Base-by-base conservation (phyloP, 1,140 invertebrate species). In the Apis mellifera region DNA sequence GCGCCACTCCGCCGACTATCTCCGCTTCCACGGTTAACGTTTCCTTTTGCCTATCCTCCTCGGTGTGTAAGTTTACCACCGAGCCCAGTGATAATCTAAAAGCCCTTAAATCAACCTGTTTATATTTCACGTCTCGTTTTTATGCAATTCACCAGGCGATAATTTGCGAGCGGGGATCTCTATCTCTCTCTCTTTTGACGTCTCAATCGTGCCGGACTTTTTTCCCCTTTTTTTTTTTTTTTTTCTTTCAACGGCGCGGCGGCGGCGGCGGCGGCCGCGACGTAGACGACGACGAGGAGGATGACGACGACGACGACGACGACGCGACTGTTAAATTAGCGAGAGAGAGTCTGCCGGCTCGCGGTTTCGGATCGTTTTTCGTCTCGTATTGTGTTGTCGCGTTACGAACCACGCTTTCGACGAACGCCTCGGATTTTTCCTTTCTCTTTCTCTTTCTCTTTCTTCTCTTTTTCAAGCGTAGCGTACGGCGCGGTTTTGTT, bases 81-180 rank as follows among this genome's bases (percentile, higher is more conserved):
- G 32, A 42, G 71, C 32, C 9, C 15, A 54, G 55, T 62, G 71
- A 74, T 74, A 74, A 60, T 73, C 90, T 89, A 83, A 83, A 83
- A 83, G 84, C 89, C 83, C 89, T 93, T 92, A 90, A 92, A 92
- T 93, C 90, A 90, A 85, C 70, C 89, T 85, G 84, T 89, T 92
- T 89, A 86, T 87, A 64, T 68, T 66, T 83, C 72, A 32, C 52
- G 62, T 68, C 75, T 70, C 42, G 23, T 69, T 84, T 78, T 83
- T 77, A 69, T 55, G 64, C 65, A 48, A 23, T 52, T 12, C 52
- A 50, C 64, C 26, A 50, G 32, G 32, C 32, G 32, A 42, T 42
- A 42, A 42, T 42, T 42, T 42, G 32, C 32, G 32, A 42, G 32
- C 32, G 32, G 32, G 32, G 32, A 42, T 42, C 32, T 42, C 32